These are phyloP conservation scores for Ianthella basta DNA, from an alignment of 37 sponge, comb jelly and placozoan genomes.

Conservation along the genomic window DNA sequence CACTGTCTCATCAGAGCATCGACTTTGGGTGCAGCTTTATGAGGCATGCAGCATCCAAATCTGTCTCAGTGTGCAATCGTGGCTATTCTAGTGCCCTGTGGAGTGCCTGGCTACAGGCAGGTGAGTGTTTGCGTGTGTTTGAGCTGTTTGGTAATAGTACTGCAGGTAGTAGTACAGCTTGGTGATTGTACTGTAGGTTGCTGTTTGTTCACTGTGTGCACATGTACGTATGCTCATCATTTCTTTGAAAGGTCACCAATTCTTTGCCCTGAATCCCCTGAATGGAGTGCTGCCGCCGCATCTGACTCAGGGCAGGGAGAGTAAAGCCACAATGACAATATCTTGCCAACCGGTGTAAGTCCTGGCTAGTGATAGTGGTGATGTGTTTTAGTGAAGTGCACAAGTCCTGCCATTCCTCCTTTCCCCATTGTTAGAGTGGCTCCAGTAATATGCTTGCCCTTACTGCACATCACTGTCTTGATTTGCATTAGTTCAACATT, in stretches of 20 bases:
- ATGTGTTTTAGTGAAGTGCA: no score
- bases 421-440: no score
- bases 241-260: background rate
- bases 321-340: background rate
- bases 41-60: no score
- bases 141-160: background rate
- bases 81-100: background rate
- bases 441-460: no score
- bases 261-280: background rate
- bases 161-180: no score
- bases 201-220: background rate
- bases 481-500: no score
- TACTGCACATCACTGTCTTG: no score
- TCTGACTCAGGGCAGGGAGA: background rate
- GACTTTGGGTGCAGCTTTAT: no score
- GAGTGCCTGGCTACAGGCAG: background rate
- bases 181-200: no score
- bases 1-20: no score
- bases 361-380: background rate
- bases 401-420: no score
- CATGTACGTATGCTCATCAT: background rate
- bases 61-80: no score
- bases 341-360: constrained; percentile 5
- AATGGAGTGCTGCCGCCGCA: background rate
- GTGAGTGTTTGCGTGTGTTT: constrained; percentile 10